Base-by-base conservation (phyloP, 2,888 invertebrate species). In the Coecobrya sp. region DNA sequence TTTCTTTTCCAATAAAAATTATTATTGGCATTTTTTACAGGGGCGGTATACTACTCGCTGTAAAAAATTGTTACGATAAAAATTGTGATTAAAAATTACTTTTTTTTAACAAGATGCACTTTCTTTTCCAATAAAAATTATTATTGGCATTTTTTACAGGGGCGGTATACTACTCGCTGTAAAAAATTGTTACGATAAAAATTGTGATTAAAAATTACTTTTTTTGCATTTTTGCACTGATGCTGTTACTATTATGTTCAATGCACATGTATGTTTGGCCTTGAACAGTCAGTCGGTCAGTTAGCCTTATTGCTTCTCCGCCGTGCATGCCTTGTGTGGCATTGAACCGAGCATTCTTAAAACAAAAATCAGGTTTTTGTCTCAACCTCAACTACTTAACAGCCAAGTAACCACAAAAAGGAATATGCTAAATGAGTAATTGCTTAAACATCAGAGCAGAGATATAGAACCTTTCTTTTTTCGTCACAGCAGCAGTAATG, bases 1-100 rank as follows among this genome's bases (percentile, higher is more conserved):
- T 65, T 65, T 65, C 65, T 65, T 65, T 65, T 65, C 65, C 65
- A 65, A 65, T 65, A 65, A 65, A 65, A 65, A 25, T 27, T 65
- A 11, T 7, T 65, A 27, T 65, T 65, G 27, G 5, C 19, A 27
- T 65, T 27, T 65, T 65, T 65, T 65, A 16, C 13, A 65, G 27
- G 65, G 27, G 65, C 65, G 65, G 65, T 65, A 65, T n/a, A n/a
- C n/a, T n/a, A n/a, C n/a, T n/a, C n/a, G 65, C 27, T 11, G 22
- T 62, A 16, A 16, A 36, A 36, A 36, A 36, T 7, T 36, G 36
- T 36, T 36, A 36, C 36, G 36, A 16, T 62, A 62, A 62, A 62
- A 22, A 13, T 7, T 62, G n/a, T 62, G 59, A 62, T 62, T 22
- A 62, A 22, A 62, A 62, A 22, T 22, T 10, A 62, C 7, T 36